Evolutionary conservation across 2,888 invertebrate species (phyloP), one percentile per base, ranked within the genome.

Genomic region (Tigriopus californicus): DNA sequence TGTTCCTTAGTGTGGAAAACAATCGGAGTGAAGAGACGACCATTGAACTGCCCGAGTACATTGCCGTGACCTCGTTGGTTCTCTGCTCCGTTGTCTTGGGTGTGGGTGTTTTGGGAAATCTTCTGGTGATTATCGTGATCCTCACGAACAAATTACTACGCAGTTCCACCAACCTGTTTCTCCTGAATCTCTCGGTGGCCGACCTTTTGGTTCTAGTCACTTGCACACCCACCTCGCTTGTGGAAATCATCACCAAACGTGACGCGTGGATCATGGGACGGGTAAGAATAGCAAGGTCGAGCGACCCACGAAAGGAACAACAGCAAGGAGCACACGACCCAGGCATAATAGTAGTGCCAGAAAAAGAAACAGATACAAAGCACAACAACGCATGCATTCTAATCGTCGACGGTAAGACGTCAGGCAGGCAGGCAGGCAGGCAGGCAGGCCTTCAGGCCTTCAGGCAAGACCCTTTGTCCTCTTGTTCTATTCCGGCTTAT

Each of bases 61-160:
- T 25, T 51, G 52, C 52, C 2, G 22, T 51, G 13, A 22, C 33
- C 20, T 22, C 22, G 10, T 22, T 51, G 13, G 33, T 51, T 15
- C 24, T 51, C 15, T 51, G 52, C 52, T 6, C 52, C 1, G 10
- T 51, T 8, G 24, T 51, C 33, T 15, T 57, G 2, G 57, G 44
- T 22, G 41, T 57, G 25, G 57, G 57, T 20, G 46, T 57, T 22
- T 22, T 46, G 8, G 57, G 57, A 1, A 57, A 57, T 25, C 18
- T 25, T 12, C 46, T 57, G 13, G 57, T 57, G 22, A 57, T 57
- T 18, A 20, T 57, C 24, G 57, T 57, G 20, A 57, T 57, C 44
- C 46, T 46, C 46, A 57, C 57, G 13, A 46, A 42, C 18, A 57
- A 57, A 46, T 18, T 42, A 4, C 40, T 57, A 11, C 18, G 57